These are phyloP conservation scores for Drosophila pseudotalamancana DNA, from an alignment of 2,888 invertebrate genomes.

Conservation along the genomic window DNA sequence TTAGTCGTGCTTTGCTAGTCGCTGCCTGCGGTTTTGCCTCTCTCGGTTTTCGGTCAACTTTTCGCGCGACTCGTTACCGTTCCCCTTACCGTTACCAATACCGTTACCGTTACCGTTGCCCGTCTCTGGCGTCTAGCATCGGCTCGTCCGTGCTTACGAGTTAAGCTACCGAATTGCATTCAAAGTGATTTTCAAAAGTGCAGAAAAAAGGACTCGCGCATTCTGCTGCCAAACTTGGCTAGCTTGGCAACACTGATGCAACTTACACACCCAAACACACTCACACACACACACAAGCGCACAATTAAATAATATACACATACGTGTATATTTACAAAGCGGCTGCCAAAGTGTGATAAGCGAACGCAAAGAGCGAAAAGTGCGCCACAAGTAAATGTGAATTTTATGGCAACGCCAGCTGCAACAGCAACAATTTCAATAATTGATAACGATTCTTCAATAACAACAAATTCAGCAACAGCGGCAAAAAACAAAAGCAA, in stretches of 20 bases:
- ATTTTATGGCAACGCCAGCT: conserved; percentile 20
- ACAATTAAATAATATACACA: not conserved
- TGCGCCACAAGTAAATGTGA: conserved; percentile 30
- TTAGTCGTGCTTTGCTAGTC: conserved; percentile 78
- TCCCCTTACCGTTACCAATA: not conserved
- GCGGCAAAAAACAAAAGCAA: not conserved
- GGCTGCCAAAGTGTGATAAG: conserved; percentile 39
- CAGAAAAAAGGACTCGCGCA: conserved; percentile 42
- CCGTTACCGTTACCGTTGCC: conserved; percentile 1
- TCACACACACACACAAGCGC: not conserved
- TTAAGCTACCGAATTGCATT: conserved; percentile 12
- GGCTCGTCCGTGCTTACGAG: conserved; percentile 22
- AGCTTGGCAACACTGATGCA: conserved; percentile 10
- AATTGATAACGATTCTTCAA: conserved; percentile 29
- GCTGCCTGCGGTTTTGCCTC: conserved; percentile 63
- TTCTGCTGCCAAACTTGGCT: conserved; percentile 24
- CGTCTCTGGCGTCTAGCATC: conserved; percentile 11
- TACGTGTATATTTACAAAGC: not conserved
- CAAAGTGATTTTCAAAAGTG: conserved; percentile 21
- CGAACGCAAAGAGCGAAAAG: conserved; percentile 21
- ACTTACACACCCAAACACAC: not conserved
- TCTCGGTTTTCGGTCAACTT: conserved; percentile 34
- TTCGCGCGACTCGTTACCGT: conserved; percentile 15
- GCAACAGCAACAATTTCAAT: conserved; percentile 11
- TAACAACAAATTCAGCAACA: conserved; percentile 4